Evolutionary conservation across 2,888 invertebrate genomes (phyloP).

Genomic region (Eristalis pertinax): DNA sequence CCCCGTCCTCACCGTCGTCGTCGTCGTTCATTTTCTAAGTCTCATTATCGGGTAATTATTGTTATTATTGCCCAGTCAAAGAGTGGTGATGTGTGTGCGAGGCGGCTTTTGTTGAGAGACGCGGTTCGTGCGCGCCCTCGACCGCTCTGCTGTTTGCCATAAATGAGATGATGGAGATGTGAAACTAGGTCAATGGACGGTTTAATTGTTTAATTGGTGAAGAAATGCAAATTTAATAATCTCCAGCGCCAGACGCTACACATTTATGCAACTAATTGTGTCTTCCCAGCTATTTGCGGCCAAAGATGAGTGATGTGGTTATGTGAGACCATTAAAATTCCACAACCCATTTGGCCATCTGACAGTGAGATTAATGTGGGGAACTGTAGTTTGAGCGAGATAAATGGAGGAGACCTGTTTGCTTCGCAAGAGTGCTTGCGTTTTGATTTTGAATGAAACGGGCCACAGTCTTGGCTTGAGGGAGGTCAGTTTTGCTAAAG

Average conservation of each 20-base stretch:
- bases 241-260: neutral
- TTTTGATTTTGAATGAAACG: neutral
- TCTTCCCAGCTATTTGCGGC: slow-evolving; percentile 35
- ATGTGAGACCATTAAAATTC: slow-evolving; percentile 15
- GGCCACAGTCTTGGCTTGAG: neutral
- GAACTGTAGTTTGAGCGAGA: neutral
- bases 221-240: slow-evolving; percentile 27
- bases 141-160: neutral
- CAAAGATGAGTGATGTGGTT: slow-evolving; percentile 8
- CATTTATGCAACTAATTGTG: slow-evolving; percentile 18
- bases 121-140: neutral
- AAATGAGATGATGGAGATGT: neutral
- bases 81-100: neutral
- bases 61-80: slow-evolving; percentile 1
- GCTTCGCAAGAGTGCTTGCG: neutral
- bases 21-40: neutral
- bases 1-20: neutral
- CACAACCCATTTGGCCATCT: neutral
- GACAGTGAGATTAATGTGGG: neutral
- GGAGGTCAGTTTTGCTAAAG: neutral
- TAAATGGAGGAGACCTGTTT: neutral
- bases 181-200: slow-evolving; percentile 32
- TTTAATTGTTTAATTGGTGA: slow-evolving; percentile 32
- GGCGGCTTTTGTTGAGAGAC: neutral
- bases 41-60: slow-evolving; percentile 44